These are phyloP conservation scores for Lagopus muta DNA, from an alignment of 2,113 vertebrate genomes.

Conservation along the genomic window DNA sequence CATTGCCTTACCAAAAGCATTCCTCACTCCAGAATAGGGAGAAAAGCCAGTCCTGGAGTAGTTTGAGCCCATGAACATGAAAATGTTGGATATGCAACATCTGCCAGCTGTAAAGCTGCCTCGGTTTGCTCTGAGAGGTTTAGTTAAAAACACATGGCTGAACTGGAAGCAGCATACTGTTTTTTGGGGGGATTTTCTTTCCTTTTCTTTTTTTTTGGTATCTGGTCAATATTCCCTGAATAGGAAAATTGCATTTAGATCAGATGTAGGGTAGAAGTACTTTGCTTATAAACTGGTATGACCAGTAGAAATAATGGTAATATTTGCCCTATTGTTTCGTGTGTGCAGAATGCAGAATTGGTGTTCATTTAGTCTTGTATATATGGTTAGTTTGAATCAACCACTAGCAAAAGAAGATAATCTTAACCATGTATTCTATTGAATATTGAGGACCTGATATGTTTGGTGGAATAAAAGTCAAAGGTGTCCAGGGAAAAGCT, in stretches of 20 bases:
- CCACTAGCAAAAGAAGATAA: not conserved
- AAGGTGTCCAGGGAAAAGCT: not conserved
- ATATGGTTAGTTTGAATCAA: not conserved
- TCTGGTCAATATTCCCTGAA: not conserved
- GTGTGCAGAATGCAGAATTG: not conserved
- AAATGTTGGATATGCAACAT: not conserved
- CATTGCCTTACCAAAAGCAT: not conserved
- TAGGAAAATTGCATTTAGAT: not conserved
- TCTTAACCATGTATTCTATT: not conserved
- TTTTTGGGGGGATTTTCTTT: no score
- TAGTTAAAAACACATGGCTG: not conserved
- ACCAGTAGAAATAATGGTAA: not conserved
- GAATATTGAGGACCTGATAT: rapidly evolving
- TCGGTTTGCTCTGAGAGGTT: not conserved
- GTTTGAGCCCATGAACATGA: not conserved
- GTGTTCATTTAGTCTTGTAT: not conserved
- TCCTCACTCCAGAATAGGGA: not conserved
- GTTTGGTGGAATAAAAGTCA: not conserved
- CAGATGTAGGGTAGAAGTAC: not conserved
- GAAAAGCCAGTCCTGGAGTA: not conserved
- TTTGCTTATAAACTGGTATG: not conserved
- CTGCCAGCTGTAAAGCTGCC: not conserved
- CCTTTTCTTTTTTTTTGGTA: no score
- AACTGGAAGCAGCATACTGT: not conserved
- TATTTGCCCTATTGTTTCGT: not conserved